Evolutionary conservation across 2,113 vertebrate genomes (phyloP).

Genomic region (Oxygymnocypris stewartii): DNA sequence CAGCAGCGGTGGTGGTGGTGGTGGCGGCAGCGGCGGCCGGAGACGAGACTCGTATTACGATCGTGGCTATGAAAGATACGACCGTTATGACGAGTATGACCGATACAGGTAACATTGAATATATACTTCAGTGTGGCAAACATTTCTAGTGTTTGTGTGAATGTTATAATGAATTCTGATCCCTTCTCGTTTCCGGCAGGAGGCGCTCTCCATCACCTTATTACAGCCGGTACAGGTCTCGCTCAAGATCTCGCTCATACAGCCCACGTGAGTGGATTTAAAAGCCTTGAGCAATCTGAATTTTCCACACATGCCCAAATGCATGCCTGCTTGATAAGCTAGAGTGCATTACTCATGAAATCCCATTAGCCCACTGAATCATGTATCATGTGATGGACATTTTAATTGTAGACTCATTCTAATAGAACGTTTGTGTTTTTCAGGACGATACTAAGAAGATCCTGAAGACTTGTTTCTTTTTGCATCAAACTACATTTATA

Average conservation of each 20-base stretch:
- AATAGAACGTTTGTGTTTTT: slow-evolving; percentile 37
- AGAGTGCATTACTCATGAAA: slow-evolving; percentile 12
- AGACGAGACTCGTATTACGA: slow-evolving; percentile 85
- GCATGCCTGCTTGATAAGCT: slow-evolving; percentile 14
- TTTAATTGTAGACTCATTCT: slow-evolving; percentile 20
- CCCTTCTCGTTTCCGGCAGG: slow-evolving; percentile 61
- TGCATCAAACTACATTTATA: slow-evolving; percentile 25
- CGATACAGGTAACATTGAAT: slow-evolving; percentile 80
- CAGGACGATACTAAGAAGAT: slow-evolving; percentile 77
- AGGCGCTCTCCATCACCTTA: slow-evolving; percentile 90
- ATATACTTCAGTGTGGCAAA: background rate
- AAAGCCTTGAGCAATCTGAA: background rate
- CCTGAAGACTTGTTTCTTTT: slow-evolving; percentile 44
- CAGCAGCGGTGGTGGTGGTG: slow-evolving; percentile 59
- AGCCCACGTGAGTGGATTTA: slow-evolving; percentile 83
- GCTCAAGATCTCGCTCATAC: slow-evolving; percentile 90
- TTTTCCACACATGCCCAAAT: slow-evolving; percentile 16
- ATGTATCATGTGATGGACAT: background rate
- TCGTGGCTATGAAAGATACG: slow-evolving; percentile 86
- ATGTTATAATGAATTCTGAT: background rate
- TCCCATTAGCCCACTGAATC: background rate
- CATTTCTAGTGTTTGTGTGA: background rate
- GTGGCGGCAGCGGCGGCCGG: slow-evolving; percentile 76
- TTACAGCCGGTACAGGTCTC: slow-evolving; percentile 89
- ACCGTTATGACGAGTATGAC: slow-evolving; percentile 90